Conservation (phyloP, 2,113 vertebrate genomes). For the Probosciger aterrimus region DNA sequence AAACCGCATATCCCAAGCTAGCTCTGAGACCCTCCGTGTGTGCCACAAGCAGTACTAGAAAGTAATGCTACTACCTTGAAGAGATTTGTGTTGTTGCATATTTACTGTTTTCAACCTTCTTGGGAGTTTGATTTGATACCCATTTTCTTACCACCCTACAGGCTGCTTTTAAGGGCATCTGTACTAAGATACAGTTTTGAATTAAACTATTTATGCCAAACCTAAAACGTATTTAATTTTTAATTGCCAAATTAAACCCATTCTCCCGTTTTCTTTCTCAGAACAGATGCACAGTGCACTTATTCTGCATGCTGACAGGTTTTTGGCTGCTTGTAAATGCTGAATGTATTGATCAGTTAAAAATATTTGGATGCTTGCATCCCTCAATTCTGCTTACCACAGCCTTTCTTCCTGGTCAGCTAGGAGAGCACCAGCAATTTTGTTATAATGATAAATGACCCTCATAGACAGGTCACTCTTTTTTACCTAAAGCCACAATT, state of each 20-base stretch:
- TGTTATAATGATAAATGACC: conserved; percentile 90
- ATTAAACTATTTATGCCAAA: neutral
- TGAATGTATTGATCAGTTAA: conserved; percentile 76
- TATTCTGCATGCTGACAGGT: conserved; percentile 1
- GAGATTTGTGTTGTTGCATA: neutral
- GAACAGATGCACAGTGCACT: neutral
- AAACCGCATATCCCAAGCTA: neutral
- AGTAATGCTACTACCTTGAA: neutral
- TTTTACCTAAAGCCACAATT: conserved; percentile 89
- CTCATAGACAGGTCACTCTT: conserved; percentile 87
- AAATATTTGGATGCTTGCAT: conserved; percentile 77
- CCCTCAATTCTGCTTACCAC: conserved; percentile 83
- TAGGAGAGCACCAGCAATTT: conserved; percentile 82
- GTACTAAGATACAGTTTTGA: neutral
- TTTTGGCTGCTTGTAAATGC: conserved; percentile 66
- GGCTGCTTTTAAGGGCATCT: neutral
- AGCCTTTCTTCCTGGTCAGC: conserved; percentile 84
- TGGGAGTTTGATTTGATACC: neutral
- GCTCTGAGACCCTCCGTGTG: neutral
- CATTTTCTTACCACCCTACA: neutral
- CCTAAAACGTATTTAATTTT: neutral
- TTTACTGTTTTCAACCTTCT: neutral
- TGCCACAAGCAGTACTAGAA: neutral
- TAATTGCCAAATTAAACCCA: neutral
- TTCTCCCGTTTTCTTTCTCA: neutral